Base-by-base conservation (phyloP, 2,113 vertebrate genomes). In the Orycteropus afer region DNA sequence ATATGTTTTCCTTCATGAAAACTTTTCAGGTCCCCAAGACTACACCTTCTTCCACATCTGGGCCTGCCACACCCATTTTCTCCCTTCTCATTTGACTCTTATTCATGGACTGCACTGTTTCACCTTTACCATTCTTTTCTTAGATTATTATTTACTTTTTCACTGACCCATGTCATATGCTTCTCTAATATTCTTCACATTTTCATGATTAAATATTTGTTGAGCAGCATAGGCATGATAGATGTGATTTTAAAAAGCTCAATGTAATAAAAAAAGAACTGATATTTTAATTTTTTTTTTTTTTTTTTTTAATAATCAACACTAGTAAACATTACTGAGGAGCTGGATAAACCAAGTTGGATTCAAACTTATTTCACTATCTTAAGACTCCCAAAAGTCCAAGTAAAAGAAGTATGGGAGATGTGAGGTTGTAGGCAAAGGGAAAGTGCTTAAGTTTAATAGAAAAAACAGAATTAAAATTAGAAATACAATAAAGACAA, bases 391-490 rank as follows among this genome's bases (percentile, higher is more conserved):
- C 17, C 51, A 89, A 86, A 85, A 29, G 15, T 51, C 65, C 40
- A 69, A 51, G 34, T 13, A 77, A 51, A 22, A 29, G 27, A 91
- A 65, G 73, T 45, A 13, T 82, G 11, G 78, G 74, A 53, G 29
- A 34, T 42, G 17, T 9, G 15, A 61, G 32, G 13, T 51, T 20
- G 34, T 51, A 77, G 0, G 2, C 80, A 37, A 76, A 83, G n/a
- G 42, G 15, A 86, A n/a, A 79, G 53, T 18, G 12, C 25, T 84
- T 92, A 74, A 45, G 22, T 90, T 15, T 37, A 12, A 79, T 4
- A 55, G 63, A 84, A 86, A 94, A 96, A 25, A 20, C 59, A 53
- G 45, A 88, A 90, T 77, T 42, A 88, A 53, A 90, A 59, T 79
- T 82, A 25, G 29, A 89, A 63, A 32, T 86, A 51, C 18, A 82